These are phyloP conservation scores for Tiliacea citrago DNA, from an alignment of 2,888 invertebrate genomes.

Conservation along the genomic window DNA sequence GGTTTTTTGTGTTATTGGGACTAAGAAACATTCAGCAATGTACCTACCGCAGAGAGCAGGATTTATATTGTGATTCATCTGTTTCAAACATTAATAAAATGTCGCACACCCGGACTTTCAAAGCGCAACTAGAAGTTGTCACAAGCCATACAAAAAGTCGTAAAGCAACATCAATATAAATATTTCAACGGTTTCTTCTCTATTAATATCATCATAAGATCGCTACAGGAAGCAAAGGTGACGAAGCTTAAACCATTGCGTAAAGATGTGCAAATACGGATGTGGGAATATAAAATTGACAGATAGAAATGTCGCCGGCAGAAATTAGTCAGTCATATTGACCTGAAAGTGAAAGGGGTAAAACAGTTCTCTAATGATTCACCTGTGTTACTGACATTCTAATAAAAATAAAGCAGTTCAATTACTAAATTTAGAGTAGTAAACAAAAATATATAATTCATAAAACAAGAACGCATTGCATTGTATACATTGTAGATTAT, in stretches of 20 bases:
- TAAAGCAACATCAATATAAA: background rate
- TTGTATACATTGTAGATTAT: too few relatives aligned
- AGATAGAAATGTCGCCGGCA: conserved; percentile 23
- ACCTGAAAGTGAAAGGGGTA: conserved; percentile 47
- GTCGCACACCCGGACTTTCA: background rate
- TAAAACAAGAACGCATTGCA: too few relatives aligned
- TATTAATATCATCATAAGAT: background rate
- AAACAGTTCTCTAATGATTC: conserved; percentile 30
- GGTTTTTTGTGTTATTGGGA: background rate
- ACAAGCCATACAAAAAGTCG: background rate
- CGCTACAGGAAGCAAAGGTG: conserved; percentile 15
- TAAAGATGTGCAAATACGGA: conserved; percentile 37
- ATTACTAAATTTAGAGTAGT: too few relatives aligned
- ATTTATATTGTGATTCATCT: background rate
- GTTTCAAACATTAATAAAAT: too few relatives aligned
- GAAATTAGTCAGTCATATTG: conserved; percentile 43
- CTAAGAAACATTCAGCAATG: background rate
- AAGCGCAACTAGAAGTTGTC: background rate
- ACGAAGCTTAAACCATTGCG: conserved; percentile 21
- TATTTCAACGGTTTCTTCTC: background rate
- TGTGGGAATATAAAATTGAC: conserved; percentile 12
- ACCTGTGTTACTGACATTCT: background rate
- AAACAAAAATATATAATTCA: too few relatives aligned
- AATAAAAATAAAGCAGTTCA: background rate
- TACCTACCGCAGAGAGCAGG: background rate